Evolutionary conservation across 2,113 vertebrate genomes (phyloP).

Genomic region (Tamias sibiricus): DNA sequence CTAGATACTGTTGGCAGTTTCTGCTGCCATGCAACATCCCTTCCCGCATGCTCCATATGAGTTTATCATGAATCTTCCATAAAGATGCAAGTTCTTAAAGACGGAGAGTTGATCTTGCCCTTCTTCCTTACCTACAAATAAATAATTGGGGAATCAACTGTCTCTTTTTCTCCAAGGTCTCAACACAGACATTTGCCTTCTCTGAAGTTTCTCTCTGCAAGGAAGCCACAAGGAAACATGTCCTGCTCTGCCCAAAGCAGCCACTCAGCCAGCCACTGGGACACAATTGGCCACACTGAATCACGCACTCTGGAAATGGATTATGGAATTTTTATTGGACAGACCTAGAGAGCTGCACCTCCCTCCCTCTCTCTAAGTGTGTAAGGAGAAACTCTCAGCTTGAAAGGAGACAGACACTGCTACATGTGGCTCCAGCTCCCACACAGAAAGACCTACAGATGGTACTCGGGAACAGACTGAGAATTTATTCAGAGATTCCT

Average conservation of each 20-base stretch:
- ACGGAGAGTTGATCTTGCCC: background rate
- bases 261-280: background rate
- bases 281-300: background rate
- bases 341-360: background rate
- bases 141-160: background rate
- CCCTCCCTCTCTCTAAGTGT: background rate
- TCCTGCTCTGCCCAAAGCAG: background rate
- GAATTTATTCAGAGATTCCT: background rate
- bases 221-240: background rate
- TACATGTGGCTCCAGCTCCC: background rate
- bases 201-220: slow-evolving; percentile 2
- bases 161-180: background rate
- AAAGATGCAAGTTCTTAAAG: slow-evolving; percentile 17
- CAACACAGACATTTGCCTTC: background rate
- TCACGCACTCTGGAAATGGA: background rate
- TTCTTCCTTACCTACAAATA: background rate
- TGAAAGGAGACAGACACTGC: background rate
- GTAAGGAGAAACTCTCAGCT: background rate
- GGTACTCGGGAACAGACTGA: background rate
- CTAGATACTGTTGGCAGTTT: background rate
- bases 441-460: background rate
- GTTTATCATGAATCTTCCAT: background rate
- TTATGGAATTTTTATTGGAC: background rate
- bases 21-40: background rate
- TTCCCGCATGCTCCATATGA: background rate